Base-by-base conservation (phyloP, 2,113 vertebrate species). In the Apteryx mantelli region DNA sequence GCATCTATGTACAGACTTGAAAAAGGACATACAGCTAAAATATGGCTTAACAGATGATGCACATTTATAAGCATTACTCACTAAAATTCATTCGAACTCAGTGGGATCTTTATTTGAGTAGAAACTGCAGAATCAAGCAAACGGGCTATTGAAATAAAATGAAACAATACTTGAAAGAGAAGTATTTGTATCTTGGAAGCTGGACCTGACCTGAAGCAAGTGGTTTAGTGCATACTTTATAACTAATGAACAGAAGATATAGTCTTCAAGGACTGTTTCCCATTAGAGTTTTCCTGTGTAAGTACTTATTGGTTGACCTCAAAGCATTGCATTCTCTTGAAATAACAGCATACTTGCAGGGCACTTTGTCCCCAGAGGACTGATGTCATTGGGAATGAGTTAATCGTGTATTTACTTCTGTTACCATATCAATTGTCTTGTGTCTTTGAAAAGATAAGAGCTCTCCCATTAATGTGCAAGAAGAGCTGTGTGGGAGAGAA, bases 271-370 rank as follows among this genome's bases (percentile, higher is more conserved):
- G 40, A 24, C 28, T 84, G 55, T 50, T 93, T 89, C 36, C 53
- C 56, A 52, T 76, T 71, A 86, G 68, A 82, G 34, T 19, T 93
- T 82, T 61, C 69, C 69, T 91, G 70, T 63, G 52, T 89, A 88
- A 95, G 93, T 78, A 90, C 28, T 96, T 94, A n/a, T 2, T 78
- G 68, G 46, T 36, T 92, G 86, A 86, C 81, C 90, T 85, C 74
- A 91, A 64, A 96, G 53, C 66, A 91, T 66, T 80, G 34, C 50
- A 87, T 86, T 76, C 30, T 68, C 92, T 78, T 94, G 90, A 94
- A 94, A 89, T 79, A 85, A 38, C 26, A 60, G n/a, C 82, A 91
- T 76, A 38, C 79, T 92, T 66, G 53, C 64, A 64, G 86, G 77
- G 30, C 61, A 64, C 80, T 89, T 78, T 63, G 71, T 89, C n/a